Base-by-base conservation (phyloP, 2,888 invertebrate species). In the Pecten maximus region DNA sequence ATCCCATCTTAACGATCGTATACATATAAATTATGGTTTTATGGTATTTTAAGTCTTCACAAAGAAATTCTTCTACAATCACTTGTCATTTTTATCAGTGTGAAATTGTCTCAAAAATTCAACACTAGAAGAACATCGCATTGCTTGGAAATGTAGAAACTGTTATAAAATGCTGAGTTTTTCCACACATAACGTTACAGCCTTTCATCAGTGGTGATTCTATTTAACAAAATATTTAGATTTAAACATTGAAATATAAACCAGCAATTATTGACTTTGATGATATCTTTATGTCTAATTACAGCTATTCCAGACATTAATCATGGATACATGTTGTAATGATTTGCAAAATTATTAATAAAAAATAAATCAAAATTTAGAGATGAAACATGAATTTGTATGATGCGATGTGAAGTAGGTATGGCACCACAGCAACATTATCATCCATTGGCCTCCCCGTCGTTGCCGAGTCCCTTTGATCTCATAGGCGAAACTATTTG, bases 291-390 rank as follows among this genome's bases (percentile, higher is more conserved):
- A 74, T 74, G 74, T 74, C 74, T 74, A 74, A 35, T 28, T 28
- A 74, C 74, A 74, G 10, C 12, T 74, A 74, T 74, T 35, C 74
- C 28, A 74, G 74, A 74, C 74, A 74, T 74, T 74, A 74, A 74
- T 74, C 6, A 74, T 35, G 35, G 8, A 35, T 74, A 28, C 74
- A 74, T 10, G 74, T 10, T 74, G 74, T 74, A 74, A 74, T 74
- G 23, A 23, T 74, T 74, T 74, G 23, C 74, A 28, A 74, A 74
- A 74, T 74, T 74, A 74, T 74, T 74, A 74, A 74, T 74, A 74
- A 74, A 74, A 74, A 74, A 74, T 74, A 74, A 74, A 74, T 74
- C 74, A 74, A 74, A 74, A 74, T 74, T 74, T 28, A 74, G 74
- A 74, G 74, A 74, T 74, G 74, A 74, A 74, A 74, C 74, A 74